Evolutionary conservation across 2,888 invertebrate species (phyloP).

Genomic region (Cryptus armator): DNA sequence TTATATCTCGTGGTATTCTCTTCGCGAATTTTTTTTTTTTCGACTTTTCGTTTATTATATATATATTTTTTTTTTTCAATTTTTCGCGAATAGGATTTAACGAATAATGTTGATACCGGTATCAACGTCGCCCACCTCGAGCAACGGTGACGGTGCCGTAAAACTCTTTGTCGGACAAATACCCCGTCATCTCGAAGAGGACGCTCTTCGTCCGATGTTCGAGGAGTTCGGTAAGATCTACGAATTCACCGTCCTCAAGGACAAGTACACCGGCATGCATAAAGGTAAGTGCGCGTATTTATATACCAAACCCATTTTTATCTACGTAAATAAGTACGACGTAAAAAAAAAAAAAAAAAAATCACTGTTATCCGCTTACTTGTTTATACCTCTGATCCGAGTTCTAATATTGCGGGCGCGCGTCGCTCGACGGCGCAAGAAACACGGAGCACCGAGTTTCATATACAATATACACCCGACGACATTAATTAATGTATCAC

Average conservation of each 20-base stretch:
- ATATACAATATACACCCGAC: constrained; percentile 53
- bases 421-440: constrained; percentile 62
- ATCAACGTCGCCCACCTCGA: constrained; percentile 85
- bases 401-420: constrained; percentile 49
- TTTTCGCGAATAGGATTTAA: constrained; percentile 6
- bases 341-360: constrained; percentile 10
- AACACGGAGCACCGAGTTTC: constrained; percentile 39
- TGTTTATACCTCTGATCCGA: constrained; percentile 43
- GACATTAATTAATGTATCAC: constrained; percentile 70
- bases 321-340: neutral
- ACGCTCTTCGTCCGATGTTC: constrained; percentile 95
- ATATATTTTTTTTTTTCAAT: neutral
- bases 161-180: constrained; percentile 98
- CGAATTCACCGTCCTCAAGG: constrained; percentile 97
- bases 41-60: neutral
- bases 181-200: constrained; percentile 95
- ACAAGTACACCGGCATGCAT: constrained; percentile 97
- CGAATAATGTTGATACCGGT: constrained; percentile 79
- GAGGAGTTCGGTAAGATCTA: constrained; percentile 97
- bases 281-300: constrained; percentile 88
- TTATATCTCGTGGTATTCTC: neutral
- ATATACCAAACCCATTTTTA: neutral
- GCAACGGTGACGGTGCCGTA: constrained; percentile 87
- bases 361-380: constrained; percentile 40
- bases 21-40: neutral